phyloP scores from a whole-genome alignment of 2,888 invertebrate species.

The Ashinkailepas kermadecensis region DNA sequence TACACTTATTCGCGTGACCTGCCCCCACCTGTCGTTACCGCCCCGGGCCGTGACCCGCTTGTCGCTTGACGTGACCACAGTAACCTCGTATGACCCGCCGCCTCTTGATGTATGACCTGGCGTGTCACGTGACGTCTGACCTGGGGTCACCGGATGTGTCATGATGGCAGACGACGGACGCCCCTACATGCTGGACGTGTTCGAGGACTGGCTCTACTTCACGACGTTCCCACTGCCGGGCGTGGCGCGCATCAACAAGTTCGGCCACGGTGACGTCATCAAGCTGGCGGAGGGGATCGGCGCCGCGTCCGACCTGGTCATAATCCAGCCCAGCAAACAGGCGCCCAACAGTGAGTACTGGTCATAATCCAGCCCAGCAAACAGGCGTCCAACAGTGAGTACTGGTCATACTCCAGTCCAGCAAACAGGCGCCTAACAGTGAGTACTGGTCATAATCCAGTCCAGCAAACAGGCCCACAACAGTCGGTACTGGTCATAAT shows the following conservation, averaged over 20 bases:
- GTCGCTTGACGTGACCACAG: no score
- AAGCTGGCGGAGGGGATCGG: conserved; percentile 43
- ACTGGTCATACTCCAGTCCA: conserved; percentile 54
- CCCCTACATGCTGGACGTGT: conserved; percentile 63
- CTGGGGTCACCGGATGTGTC: background rate
- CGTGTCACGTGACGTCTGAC: background rate
- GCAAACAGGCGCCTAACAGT: conserved; percentile 53
- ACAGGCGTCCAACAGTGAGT: conserved; percentile 49
- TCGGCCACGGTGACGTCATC: conserved; percentile 52
- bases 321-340: conserved; percentile 60
- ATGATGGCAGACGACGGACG: conserved; percentile 47
- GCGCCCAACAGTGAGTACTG: conserved; percentile 45
- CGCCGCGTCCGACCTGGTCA: conserved; percentile 56
- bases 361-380: conserved; percentile 59
- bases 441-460: conserved; percentile 45
- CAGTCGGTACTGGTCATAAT: background rate
- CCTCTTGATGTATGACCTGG: background rate
- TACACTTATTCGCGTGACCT: no score
- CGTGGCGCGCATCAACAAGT: conserved; percentile 58
- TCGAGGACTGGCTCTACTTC: conserved; percentile 62
- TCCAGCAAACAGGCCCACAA: no score
- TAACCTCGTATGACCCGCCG: background rate
- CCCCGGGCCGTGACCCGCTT: background rate
- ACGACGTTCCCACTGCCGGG: conserved; percentile 56
- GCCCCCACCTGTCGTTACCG: background rate